Base-by-base conservation (phyloP, 2,888 invertebrate genomes). In the Microctonus hyperodae region DNA sequence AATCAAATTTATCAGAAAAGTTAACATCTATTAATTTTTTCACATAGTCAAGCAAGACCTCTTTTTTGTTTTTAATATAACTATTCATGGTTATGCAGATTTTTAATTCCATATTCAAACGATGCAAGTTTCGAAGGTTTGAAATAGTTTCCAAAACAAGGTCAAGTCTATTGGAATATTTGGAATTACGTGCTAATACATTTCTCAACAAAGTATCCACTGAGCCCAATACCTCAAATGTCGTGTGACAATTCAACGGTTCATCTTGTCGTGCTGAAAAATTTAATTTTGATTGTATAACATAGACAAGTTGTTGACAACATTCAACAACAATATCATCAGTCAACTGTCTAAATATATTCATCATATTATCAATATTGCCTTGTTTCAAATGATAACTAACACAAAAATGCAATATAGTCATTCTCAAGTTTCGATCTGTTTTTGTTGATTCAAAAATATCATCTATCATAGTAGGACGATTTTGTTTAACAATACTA, bases 391-490 rank as follows among this genome's bases (percentile, higher is more conserved):
- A 75, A 64, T 82, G 80, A 74, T 81, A 74, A 70, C 76, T 75
- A 16, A 81, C 72, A 31, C 83, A 78, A 25, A 73, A 70, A 9
- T 77, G 70, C 59, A 81, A 80, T 23, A 81, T 81, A 59, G 73
- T 72, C 40, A 74, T 74, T 72, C 73, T 79, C 58, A 80, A 75
- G 31, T 63, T 65, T 13, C 51, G 63, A 70, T 80, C 75, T 23
- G 75, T 75, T 73, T 76, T 81, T 11, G 81, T 80, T 28, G 82
- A 67, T 53, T 75, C 76, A 33, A 71, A 66, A 62, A 85, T 77
- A 74, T 86, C 85, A 4, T 80, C 75, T 25, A 85, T 74, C 81
- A 85, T 81, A 20, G 78, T 79, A 6, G 76, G 70, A 13, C 70
- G 70, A 69, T 78, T 75, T 77, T 79, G 72, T 78, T 81, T 76